Conservation (phyloP, 2,888 invertebrate genomes). For the Archips crataeganus region DNA sequence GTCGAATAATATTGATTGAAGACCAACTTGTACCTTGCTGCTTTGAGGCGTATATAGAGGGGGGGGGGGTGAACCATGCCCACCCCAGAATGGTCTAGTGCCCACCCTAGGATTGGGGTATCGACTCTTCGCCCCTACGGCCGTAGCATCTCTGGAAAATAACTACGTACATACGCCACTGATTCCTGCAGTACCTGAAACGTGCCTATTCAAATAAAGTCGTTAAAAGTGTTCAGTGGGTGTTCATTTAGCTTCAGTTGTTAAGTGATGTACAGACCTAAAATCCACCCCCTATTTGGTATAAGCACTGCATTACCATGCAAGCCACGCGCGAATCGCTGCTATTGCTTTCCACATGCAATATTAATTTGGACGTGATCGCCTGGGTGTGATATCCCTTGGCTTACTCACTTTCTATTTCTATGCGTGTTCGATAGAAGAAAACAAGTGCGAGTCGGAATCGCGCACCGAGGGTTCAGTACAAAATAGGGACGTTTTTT, state of each 20-base stretch:
- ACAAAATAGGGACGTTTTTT: too few relatives aligned
- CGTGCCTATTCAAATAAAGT: background rate
- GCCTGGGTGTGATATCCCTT: background rate
- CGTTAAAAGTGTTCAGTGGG: background rate
- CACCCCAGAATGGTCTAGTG: too few relatives aligned
- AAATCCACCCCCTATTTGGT: slow-evolving; percentile 26
- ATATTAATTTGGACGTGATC: slow-evolving; percentile 32
- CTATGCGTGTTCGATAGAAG: slow-evolving; percentile 9
- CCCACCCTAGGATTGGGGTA: too few relatives aligned
- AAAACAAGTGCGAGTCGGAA: too few relatives aligned
- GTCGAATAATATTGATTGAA: too few relatives aligned
- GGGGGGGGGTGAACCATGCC: too few relatives aligned
- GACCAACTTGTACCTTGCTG: too few relatives aligned
- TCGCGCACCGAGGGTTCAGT: too few relatives aligned
- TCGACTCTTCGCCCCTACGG: too few relatives aligned
- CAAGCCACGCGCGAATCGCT: slow-evolving; percentile 16
- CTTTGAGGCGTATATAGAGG: too few relatives aligned
- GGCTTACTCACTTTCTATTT: slow-evolving; percentile 30
- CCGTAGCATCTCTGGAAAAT: too few relatives aligned
- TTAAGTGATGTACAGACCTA: background rate
- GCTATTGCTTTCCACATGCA: slow-evolving; percentile 37
- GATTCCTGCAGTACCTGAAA: background rate
- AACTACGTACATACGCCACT: too few relatives aligned
- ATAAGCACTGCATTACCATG: slow-evolving; percentile 30
- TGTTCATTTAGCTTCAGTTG: background rate